These are phyloP conservation scores for Loxodonta africana DNA, from an alignment of 2,113 vertebrate species.

Conservation along the genomic window DNA sequence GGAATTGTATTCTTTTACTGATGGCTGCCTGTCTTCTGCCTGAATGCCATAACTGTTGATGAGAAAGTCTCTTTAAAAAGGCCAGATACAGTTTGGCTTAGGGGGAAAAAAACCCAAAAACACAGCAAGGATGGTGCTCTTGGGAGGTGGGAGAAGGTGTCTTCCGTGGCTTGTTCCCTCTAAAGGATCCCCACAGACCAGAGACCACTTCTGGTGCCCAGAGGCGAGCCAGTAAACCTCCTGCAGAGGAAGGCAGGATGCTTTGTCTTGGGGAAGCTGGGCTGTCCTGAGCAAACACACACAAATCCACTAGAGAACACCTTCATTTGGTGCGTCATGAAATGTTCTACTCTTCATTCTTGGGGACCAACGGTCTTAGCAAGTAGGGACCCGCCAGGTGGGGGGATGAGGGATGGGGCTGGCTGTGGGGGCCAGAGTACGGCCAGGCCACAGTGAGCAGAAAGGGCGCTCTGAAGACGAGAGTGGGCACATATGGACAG, in stretches of 20 bases:
- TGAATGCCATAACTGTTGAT: background rate
- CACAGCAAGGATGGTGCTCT: background rate
- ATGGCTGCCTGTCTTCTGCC: background rate
- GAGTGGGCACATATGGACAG: background rate
- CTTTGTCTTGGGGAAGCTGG: background rate
- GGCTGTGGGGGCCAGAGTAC: background rate
- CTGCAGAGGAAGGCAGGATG: background rate
- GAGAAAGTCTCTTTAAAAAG: background rate
- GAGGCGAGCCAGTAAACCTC: background rate
- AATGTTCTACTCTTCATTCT: background rate
- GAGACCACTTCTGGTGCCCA: background rate
- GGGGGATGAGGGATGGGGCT: background rate
- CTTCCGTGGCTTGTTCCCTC: background rate
- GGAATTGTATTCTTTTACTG: background rate
- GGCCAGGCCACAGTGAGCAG: background rate
- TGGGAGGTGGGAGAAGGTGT: too few species aligned
- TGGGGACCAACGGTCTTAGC: background rate
- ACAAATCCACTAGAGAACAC: background rate
- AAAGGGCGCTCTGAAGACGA: background rate
- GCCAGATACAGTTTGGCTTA: background rate
- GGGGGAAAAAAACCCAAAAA: background rate
- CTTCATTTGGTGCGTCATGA: fast-evolving
- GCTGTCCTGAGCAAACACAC: background rate
- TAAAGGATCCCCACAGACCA: background rate
- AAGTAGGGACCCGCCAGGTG: background rate